Base-by-base conservation (phyloP, 2,888 invertebrate genomes). In the Amblyteles armatorius region DNA sequence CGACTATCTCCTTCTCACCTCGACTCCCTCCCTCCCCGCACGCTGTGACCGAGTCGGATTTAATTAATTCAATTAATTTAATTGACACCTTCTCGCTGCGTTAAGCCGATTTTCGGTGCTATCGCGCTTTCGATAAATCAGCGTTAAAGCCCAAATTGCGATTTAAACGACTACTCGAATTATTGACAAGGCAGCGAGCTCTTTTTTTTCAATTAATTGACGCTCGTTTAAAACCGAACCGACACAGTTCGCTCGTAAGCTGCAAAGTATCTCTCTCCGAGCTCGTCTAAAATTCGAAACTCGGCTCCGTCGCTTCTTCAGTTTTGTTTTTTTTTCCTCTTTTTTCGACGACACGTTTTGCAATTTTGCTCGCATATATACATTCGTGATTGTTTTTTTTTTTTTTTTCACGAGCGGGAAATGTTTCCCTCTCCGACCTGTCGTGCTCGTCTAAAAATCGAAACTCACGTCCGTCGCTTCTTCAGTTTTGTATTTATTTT, bases 51-150 rank as follows among this genome's bases (percentile, higher is more conserved):
- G 55, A 65, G 50, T 67, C 36, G 55, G 48, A 55, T 73, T 65
- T 81, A 74, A 81, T 74, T 74, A 16, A 81, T 67, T 67, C 78
- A 65, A 86, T 87, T 86, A 83, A 83, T 77, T 73, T 60, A 44
- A 73, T 73, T 60, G 36, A 76, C 74, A 50, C 60, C 50, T 63
- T 33, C 48, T 33, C 50, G 36, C 26, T 63, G 19, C 5, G 57
- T 22, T 33, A 16, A 65, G 7, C 50, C 65, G 63, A 76, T 76
- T 50, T 33, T 65, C 48, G 36, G 33, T 50, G 65, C 33, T 44
- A 65, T 65, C 33, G 65, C 36, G 50, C 48, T 48, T 50, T 7
- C 22, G 22, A 33, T 36, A 9, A 48, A 65, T 65, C 65, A 16
- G 40, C 33, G 29, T 44, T 71, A 33, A 33, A 73, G 2, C 7